Base-by-base conservation (phyloP, 2,888 invertebrate genomes). In the Xanthorhoe designata region DNA sequence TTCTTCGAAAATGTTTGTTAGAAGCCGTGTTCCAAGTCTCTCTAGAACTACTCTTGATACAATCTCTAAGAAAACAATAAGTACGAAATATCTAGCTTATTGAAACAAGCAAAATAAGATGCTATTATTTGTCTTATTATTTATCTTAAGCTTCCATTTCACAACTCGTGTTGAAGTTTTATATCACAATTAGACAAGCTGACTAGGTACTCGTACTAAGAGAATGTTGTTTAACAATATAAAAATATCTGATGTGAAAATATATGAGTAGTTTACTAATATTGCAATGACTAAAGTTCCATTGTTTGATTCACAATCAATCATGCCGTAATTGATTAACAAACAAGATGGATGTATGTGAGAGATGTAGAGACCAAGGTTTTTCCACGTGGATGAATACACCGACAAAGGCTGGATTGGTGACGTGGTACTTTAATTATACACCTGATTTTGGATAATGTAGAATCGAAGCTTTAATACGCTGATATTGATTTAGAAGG, bases 251-350 rank as follows among this genome's bases (percentile, higher is more conserved):
- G 13, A 42, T 4, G 13, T 4, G 13, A 42, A 42, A 42, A 42
- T 42, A 42, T 15, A 2, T 2, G 15, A 47, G 17, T 47, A 47
- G 17, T 47, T 47, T 7, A 54, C 35, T 18, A 47, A 32, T 50
- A 49, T 8, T 50, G 18, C 18, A 58, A 50, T 49, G 18, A 32
- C 18, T 8, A 58, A 35, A 32, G 19, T 49, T 35, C 35, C 3
- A 38, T 9, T 35, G 17, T 47, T 52, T 56, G 52, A 56, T 38
- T 63, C 50, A 54, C 19, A 55, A 57, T 61, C 56, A 66, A 61
- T 61, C 57, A 53, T 15, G 49, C 15, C 38, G 15, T 62, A 60
- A 32, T 57, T 53, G 19, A 45, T 60, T 47, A 32, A 64, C 49
- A 32, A 53, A 42, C 56, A 45, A 57, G 57, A 58, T 58, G 32